Evolutionary conservation across 2,113 vertebrate species (phyloP).

Genomic region (Pimephales promelas): DNA sequence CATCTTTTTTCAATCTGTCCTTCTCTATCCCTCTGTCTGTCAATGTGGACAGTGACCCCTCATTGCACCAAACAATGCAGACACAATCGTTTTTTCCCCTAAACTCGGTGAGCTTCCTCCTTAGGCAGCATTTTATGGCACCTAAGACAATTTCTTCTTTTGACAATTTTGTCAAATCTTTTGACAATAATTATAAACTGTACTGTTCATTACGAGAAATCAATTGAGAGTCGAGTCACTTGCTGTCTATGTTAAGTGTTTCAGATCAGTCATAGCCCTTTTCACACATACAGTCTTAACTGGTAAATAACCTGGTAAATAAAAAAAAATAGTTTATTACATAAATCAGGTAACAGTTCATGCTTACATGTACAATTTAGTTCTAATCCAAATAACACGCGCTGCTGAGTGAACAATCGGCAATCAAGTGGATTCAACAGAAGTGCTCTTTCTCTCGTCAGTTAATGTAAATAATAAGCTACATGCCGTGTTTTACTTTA

Average conservation of each 20-base stretch:
- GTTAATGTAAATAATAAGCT: no score
- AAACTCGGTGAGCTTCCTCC: background rate
- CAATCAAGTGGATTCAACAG: no score
- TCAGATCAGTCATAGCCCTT: background rate
- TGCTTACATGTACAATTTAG: no score
- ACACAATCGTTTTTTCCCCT: background rate
- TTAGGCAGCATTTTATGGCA: background rate
- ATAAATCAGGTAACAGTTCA: no score
- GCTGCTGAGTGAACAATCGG: no score
- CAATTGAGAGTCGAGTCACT: background rate
- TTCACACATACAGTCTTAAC: no score
- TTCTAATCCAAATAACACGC: no score
- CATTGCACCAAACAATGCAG: background rate
- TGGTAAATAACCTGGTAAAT: no score
- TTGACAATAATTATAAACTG: background rate
- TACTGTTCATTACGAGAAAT: background rate
- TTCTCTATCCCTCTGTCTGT: constrained; percentile 1
- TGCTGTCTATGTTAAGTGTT: background rate
- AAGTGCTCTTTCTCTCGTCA: no score
- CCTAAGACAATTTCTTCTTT: background rate
- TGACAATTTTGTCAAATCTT: no score
- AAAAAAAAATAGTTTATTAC: no score
- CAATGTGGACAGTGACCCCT: background rate
- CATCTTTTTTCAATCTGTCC: background rate
- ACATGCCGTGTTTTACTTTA: no score